Evolutionary conservation across 2,888 invertebrate genomes (phyloP), one percentile per base, ranked within the genome.

Genomic region (Lottia scabra): DNA sequence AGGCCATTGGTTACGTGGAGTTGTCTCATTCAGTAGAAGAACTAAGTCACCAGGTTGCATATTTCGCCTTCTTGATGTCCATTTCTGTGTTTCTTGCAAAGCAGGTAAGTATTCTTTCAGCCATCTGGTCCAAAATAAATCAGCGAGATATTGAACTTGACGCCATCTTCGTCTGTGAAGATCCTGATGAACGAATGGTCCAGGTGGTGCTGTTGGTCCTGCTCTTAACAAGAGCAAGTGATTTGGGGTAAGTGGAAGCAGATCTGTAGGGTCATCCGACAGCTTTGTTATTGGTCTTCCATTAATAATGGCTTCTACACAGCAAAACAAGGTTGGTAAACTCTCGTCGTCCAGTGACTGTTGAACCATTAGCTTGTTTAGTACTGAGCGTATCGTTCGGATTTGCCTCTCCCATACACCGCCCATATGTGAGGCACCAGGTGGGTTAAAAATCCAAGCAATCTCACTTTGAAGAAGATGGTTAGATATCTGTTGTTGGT

Each of bases 241-340:
- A 23, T 75, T 78, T 10, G 75, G 77, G 15, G 78, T 77, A 0
- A 78, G 56, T 6, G 77, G 67, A 45, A 71, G 69, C 15, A 69
- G 43, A 64, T 76, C 75, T 23, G 45, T 48, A 23, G 8, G 63
- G 26, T 67, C n/a, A 70, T 78, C 71, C 13, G 74, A 66, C 6
- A 30, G 43, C 10, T n/a, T 62, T 0, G 79, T 76, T 13, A 76
- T 71, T n/a, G 79, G 78, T 27, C 79, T 44, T 23, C 67, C 64
- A 56, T 79, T 79, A 13, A 79, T 13, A 12, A 78, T 72, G 13
- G 67, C 23, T 64, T 76, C 76, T 15, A 74, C 63, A 45, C 77
- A 75, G 19, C 74, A 75, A 62, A 79, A 45, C 2, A 79, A 63
- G 16, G 79, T 79, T 5, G 43, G 48, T 2, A 80, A 67, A 4